Evolutionary conservation across 2,797 vertebrate genomes (phyloP).

Genomic region (Aulostomus chinensis): DNA sequence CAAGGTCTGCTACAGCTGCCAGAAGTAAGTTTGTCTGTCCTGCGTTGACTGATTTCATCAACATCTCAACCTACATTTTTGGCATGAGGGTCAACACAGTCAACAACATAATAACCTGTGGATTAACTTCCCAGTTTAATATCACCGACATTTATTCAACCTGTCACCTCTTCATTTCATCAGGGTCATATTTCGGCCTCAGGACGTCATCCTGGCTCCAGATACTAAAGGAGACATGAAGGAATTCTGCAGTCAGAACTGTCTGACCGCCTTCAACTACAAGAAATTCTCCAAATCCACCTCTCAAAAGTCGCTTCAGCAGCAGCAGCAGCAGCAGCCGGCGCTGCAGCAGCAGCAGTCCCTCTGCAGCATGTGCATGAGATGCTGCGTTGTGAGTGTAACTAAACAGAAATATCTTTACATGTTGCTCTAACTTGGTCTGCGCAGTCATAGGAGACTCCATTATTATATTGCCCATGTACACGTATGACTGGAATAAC

Average conservation of each 20-base stretch:
- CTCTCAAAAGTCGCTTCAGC: constrained; percentile 50
- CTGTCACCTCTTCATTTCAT: neutral
- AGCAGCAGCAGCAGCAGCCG: no score
- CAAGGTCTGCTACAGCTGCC: constrained; percentile 88
- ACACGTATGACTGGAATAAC: no score
- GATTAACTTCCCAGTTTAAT: neutral
- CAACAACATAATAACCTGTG: neutral
- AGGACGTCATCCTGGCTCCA: constrained; percentile 89
- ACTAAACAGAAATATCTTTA: no score
- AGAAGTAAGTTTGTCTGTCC: constrained; percentile 80
- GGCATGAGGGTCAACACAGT: no score
- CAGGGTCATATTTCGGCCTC: constrained; percentile 90
- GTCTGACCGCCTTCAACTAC: constrained; percentile 85
- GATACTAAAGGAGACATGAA: constrained; percentile 84
- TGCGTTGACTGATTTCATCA: no score
- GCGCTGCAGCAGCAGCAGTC: constrained; percentile 14
- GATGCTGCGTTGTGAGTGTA: constrained; percentile 83
- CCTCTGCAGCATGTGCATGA: constrained; percentile 91
- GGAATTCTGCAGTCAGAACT: constrained; percentile 94
- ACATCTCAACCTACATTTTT: no score
- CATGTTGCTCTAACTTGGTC: no score
- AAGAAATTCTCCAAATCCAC: constrained; percentile 69
- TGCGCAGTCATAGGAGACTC: no score
- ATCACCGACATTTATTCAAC: neutral
- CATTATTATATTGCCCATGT: no score